A percentile compares a stretch with the other conserved stretches of the same genome.
Conservation (phyloP, 23 tunicate genomes). For the Styela plicata region DNA sequence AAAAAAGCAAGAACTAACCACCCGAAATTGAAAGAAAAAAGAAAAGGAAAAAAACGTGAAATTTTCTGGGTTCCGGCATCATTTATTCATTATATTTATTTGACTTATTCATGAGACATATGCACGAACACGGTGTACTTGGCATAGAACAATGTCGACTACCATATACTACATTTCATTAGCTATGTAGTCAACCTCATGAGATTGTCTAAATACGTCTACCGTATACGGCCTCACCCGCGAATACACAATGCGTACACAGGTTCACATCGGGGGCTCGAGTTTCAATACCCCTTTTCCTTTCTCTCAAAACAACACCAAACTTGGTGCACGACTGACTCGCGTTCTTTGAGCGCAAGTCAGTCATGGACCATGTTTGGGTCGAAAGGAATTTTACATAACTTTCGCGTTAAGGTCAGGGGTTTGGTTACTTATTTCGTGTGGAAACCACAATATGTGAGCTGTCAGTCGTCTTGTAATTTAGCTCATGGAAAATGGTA, state of each 20-base stretch:
- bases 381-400: no score
- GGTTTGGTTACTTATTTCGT: neutral
- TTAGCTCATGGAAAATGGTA: neutral
- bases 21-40: neutral
- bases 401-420: neutral
- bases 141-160: slow-evolving; percentile 28
- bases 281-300: neutral
- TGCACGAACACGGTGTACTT: slow-evolving; percentile 27
- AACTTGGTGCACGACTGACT: no score
- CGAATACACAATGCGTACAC: neutral
- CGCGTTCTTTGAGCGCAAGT: no score
- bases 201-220: neutral
- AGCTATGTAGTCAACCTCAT: slow-evolving; percentile 1
- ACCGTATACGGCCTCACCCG: neutral
- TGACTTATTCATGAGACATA: slow-evolving; percentile 41
- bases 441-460: neutral
- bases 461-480: neutral
- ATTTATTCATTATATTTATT: slow-evolving; percentile 34
- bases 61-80: slow-evolving; percentile 17
- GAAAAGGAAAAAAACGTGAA: neutral
- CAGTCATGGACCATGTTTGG: no score
- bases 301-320: neutral
- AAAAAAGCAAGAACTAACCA: no score
- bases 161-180: slow-evolving; percentile 10
- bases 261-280: neutral